A percentile compares a stretch with the other conserved stretches of the same genome.
These are phyloP conservation scores for Pteruthius melanotis DNA, from an alignment of 2,113 vertebrate species.

Conservation along the genomic window DNA sequence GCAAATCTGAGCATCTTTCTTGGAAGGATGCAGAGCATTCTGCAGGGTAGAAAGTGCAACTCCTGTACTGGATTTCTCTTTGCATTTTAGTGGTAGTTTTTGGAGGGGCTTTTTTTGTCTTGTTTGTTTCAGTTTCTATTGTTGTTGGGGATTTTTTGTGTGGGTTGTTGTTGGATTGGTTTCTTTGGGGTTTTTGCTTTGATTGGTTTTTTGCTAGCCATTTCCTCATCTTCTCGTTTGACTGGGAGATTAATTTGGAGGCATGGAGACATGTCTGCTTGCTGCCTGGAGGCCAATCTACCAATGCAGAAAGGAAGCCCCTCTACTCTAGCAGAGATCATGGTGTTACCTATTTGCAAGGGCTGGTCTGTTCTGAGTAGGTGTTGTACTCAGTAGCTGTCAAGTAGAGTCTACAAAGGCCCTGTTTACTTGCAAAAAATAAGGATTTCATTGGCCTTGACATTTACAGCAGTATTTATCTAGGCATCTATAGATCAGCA, in stretches of 20 bases:
- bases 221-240: neutral
- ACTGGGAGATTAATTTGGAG: neutral
- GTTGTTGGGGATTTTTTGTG: neutral
- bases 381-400: neutral
- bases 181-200: neutral
- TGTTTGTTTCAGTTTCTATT: neutral
- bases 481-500: neutral
- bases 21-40: neutral
- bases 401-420: neutral
- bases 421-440: neutral
- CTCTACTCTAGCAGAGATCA: neutral
- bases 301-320: fast-evolving
- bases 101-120: too few relatives aligned
- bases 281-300: neutral
- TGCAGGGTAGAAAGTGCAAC: fast-evolving
- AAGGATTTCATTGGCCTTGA: neutral
- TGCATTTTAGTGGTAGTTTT: neutral
- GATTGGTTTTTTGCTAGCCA: neutral
- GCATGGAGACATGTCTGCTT: neutral
- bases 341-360: neutral
- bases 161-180: neutral
- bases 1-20: neutral
- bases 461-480: neutral
- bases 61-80: neutral
- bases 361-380: neutral